These are phyloP conservation scores for Lasiurus borealis DNA, from an alignment of 2,113 vertebrate genomes.

Conservation along the genomic window DNA sequence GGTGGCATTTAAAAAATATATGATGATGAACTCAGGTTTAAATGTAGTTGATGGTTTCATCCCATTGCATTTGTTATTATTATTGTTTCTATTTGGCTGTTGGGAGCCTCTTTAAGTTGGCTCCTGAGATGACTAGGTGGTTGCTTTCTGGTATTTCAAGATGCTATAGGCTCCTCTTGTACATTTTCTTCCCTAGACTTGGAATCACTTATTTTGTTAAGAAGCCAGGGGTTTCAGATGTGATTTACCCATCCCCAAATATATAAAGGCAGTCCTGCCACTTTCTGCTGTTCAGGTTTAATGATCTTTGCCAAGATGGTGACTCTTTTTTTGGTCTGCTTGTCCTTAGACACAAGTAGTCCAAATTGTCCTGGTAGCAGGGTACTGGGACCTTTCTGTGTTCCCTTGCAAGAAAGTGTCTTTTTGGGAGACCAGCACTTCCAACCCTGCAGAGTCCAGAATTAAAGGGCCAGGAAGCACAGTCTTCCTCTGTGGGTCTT, in stretches of 20 bases:
- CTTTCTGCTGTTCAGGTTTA: neutral
- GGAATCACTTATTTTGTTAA: neutral
- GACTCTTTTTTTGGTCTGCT: neutral
- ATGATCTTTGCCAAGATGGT: neutral
- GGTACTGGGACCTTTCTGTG: neutral
- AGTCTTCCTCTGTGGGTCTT: neutral
- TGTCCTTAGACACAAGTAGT: neutral
- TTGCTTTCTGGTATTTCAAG: constrained; percentile 4
- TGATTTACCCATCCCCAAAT: neutral
- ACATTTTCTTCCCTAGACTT: neutral
- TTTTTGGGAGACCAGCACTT: neutral
- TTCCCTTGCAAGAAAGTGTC: neutral
- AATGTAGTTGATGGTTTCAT: constrained; percentile 9
- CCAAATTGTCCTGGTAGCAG: neutral
- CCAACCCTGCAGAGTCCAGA: neutral
- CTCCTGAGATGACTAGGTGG: neutral
- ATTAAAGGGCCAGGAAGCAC: neutral
- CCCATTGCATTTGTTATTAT: neutral
- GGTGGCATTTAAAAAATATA: neutral
- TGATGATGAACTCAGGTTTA: constrained; percentile 14
- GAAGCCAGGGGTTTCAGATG: neutral
- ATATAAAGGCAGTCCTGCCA: neutral
- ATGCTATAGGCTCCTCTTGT: neutral
- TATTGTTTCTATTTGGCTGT: neutral
- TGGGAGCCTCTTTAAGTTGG: neutral